Percentiles rank a stretch among this genome's conserved stretches.
phyloP scores from a whole-genome alignment of 2,113 vertebrate species.

The Poeciliopsis turrubarensis region DNA sequence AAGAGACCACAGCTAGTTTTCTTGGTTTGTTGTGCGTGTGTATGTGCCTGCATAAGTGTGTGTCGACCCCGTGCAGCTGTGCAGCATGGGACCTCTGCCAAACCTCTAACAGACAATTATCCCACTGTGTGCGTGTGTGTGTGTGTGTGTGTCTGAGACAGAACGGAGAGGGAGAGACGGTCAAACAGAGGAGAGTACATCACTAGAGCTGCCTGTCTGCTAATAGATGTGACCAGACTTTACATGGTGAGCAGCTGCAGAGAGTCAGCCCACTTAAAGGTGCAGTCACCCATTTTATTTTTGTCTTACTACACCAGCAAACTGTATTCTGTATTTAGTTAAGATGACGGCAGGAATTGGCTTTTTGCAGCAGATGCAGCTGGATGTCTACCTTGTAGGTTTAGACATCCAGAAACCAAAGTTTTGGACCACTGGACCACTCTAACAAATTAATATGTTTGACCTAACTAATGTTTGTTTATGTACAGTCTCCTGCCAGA shows the following conservation, averaged over 20 bases:
- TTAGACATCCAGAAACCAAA: no score
- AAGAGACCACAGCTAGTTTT: constrained; percentile 22
- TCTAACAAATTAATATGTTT: neutral
- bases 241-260: constrained; percentile 67
- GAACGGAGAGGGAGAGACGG: constrained; percentile 16
- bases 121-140: constrained; percentile 61
- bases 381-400: no score
- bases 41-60: constrained; percentile 43
- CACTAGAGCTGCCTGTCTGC: constrained; percentile 65
- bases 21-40: constrained; percentile 28
- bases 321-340: neutral
- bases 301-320: neutral
- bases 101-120: constrained; percentile 76
- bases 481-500: neutral
- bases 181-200: constrained; percentile 51
- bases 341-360: neutral
- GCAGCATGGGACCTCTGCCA: constrained; percentile 68
- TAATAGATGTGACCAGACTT: constrained; percentile 73
- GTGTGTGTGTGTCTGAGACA: constrained; percentile 12
- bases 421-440: neutral
- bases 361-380: no score
- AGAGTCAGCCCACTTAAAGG: constrained; percentile 54
- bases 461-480: neutral
- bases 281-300: constrained; percentile 39
- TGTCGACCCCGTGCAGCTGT: constrained; percentile 73